Evolutionary conservation across 2,797 vertebrate species (phyloP).

Genomic region (Darevskia nairensis): DNA sequence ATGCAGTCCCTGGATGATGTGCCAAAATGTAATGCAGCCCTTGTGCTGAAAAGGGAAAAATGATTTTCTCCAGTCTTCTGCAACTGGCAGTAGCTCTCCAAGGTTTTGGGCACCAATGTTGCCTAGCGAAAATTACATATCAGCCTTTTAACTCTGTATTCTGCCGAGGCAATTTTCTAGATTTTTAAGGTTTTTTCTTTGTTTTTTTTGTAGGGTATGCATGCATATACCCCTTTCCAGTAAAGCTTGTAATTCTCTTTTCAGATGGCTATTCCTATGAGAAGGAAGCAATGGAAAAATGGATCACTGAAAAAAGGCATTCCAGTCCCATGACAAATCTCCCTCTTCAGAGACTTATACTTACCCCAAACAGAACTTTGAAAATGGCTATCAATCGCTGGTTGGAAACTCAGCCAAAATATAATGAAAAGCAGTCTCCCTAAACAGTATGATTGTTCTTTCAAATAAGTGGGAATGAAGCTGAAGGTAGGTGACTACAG

Average conservation of each 20-base stretch:
- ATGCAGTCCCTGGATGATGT: too few species aligned
- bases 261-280: conserved; percentile 93
- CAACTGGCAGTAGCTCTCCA: neutral
- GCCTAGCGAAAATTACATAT: neutral
- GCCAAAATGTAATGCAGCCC: too few species aligned
- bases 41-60: too few species aligned
- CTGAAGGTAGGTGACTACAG: neutral
- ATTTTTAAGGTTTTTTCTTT: neutral
- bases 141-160: neutral
- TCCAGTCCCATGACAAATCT: conserved; percentile 93
- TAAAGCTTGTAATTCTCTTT: conserved; percentile 37
- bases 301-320: conserved; percentile 84
- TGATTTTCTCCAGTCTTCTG: too few species aligned
- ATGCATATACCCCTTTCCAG: neutral
- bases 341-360: conserved; percentile 79
- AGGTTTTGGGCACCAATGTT: neutral
- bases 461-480: neutral
- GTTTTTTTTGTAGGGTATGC: neutral
- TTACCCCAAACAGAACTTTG: conserved; percentile 87
- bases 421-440: neutral
- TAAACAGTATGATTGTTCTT: neutral
- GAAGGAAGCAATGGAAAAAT: conserved; percentile 86
- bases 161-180: neutral
- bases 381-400: conserved; percentile 89
- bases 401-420: conserved; percentile 76